These are phyloP conservation scores for Lasioglossum pauxillum DNA, from an alignment of 2,888 invertebrate genomes.

Conservation along the genomic window DNA sequence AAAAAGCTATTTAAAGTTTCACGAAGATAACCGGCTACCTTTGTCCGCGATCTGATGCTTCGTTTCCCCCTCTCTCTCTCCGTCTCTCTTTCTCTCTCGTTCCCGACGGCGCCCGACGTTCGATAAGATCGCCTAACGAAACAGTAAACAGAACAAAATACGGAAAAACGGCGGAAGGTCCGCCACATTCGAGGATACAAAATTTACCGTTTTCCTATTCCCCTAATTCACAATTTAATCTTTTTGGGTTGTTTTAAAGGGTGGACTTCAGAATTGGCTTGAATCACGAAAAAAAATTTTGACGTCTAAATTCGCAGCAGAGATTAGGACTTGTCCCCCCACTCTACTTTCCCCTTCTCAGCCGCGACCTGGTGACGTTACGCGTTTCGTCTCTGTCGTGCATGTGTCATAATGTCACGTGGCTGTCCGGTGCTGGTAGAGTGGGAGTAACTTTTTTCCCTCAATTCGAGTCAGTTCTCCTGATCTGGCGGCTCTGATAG, in stretches of 20 bases:
- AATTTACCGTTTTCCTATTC: not conserved
- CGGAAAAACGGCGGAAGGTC: not conserved
- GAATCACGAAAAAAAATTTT: too few relatives aligned
- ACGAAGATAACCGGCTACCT: constrained; percentile 41
- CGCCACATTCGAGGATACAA: not conserved
- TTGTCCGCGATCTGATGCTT: constrained; percentile 13
- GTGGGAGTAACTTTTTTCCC: too few relatives aligned
- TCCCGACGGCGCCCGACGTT: not conserved
- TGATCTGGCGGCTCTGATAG: too few relatives aligned
- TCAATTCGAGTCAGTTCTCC: too few relatives aligned
- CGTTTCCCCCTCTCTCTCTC: not conserved
- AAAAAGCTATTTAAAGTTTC: constrained; percentile 56
- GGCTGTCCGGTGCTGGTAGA: too few relatives aligned
- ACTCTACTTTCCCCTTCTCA: too few relatives aligned
- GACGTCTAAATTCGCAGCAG: too few relatives aligned
- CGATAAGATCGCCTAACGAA: constrained; percentile 5
- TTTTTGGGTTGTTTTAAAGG: not conserved
- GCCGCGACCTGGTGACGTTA: too few relatives aligned
- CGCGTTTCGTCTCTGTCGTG: too few relatives aligned
- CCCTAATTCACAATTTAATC: not conserved
- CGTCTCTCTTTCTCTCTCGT: not conserved
- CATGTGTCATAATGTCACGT: too few relatives aligned
- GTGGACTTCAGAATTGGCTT: too few relatives aligned
- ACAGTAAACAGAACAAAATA: constrained; percentile 1
- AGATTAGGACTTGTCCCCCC: too few relatives aligned